phyloP scores from a whole-genome alignment of 2,797 vertebrate genomes.

The Thalassophryne amazonica region DNA sequence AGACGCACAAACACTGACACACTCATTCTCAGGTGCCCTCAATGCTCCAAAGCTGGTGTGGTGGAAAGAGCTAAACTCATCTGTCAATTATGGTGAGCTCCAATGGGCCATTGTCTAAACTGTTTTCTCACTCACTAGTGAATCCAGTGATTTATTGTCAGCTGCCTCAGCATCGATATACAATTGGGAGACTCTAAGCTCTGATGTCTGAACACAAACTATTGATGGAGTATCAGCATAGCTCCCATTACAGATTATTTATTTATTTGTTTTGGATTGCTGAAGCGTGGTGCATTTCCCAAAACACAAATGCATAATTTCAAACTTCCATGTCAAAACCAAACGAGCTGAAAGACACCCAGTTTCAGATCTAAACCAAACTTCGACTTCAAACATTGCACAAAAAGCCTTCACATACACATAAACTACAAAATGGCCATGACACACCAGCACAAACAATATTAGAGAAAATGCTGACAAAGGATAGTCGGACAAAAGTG shows the following conservation, averaged over 20 bases:
- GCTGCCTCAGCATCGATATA: constrained; percentile 65
- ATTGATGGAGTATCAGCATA: constrained; percentile 69
- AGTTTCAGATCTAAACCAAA: too few species aligned
- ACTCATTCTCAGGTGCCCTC: constrained; percentile 56
- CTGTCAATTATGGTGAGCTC: constrained; percentile 78
- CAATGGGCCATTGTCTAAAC: constrained; percentile 79
- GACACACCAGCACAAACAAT: too few species aligned
- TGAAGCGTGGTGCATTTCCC: too few species aligned
- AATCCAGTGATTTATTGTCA: constrained; percentile 79
- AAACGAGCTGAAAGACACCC: too few species aligned
- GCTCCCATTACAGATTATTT: constrained; percentile 73
- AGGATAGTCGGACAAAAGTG: too few species aligned
- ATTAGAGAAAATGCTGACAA: too few species aligned
- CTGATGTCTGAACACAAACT: constrained; percentile 74
- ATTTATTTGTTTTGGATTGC: too few species aligned
- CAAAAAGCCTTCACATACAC: too few species aligned
- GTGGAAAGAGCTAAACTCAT: constrained; percentile 73
- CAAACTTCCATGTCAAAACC: too few species aligned
- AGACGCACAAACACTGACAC: constrained; percentile 19
- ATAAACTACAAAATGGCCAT: too few species aligned
- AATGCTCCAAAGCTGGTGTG: constrained; percentile 61
- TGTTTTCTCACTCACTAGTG: constrained; percentile 74
- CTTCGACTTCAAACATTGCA: too few species aligned
- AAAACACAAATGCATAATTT: too few species aligned
- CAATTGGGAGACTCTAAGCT: constrained; percentile 73